Conservation (phyloP, 2,888 invertebrate genomes). For the Aporophyla lueneburgensis region DNA sequence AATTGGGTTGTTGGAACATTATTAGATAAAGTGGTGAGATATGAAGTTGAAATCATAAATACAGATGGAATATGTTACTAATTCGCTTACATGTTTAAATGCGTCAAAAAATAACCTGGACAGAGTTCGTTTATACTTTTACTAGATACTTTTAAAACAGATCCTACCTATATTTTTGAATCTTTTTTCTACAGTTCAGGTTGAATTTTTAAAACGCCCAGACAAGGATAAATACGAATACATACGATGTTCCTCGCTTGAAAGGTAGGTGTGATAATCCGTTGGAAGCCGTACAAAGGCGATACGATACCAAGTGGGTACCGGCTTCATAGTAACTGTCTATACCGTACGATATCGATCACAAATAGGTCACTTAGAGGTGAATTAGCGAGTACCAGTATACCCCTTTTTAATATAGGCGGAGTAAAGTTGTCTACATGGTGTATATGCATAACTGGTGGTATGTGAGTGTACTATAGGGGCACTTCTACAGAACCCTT, state of each 20-base stretch:
- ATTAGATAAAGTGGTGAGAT: neutral
- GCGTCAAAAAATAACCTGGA: neutral
- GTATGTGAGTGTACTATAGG: neutral
- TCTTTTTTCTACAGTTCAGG: neutral
- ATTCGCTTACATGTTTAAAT: neutral
- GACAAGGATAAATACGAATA: neutral
- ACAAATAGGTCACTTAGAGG: neutral
- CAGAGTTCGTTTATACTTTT: neutral
- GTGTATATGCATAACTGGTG: too few relatives aligned
- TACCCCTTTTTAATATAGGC: neutral
- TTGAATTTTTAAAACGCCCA: neutral
- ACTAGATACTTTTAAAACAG: neutral
- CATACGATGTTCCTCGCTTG: neutral
- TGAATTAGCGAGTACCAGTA: too few relatives aligned
- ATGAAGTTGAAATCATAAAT: neutral
- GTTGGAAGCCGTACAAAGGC: constrained; percentile 37
- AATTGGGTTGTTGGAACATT: neutral
- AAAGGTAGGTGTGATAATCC: constrained; percentile 46
- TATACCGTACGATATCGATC: constrained; percentile 17
- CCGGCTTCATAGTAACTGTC: constrained; percentile 3
- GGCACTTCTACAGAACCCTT: neutral
- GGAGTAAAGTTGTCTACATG: neutral
- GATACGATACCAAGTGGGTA: constrained; percentile 9
- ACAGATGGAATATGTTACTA: neutral
- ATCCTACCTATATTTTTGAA: neutral